Evolutionary conservation across 2,797 vertebrate genomes (phyloP).

Genomic region (Peromyscus eremicus): DNA sequence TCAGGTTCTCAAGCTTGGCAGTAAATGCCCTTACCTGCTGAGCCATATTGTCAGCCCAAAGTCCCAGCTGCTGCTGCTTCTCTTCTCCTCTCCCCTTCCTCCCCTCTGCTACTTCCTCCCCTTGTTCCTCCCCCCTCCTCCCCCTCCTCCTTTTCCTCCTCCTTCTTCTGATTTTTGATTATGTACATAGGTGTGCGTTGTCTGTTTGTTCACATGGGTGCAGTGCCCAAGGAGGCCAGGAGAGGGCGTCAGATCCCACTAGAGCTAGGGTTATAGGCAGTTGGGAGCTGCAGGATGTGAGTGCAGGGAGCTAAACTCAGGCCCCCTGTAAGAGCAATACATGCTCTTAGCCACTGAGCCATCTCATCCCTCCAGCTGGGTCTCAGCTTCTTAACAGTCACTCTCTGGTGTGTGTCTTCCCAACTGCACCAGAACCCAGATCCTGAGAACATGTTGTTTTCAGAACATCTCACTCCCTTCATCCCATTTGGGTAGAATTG

Average conservation of each 20-base stretch:
- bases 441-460: neutral
- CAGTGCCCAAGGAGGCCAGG: neutral
- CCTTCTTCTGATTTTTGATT: neutral
- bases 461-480: constrained; percentile 9
- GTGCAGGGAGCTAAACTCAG: neutral
- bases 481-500: neutral
- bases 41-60: neutral
- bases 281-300: neutral
- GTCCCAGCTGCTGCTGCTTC: neutral
- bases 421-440: neutral
- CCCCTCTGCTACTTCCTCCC: neutral
- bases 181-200: neutral
- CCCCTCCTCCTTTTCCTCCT: neutral
- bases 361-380: neutral
- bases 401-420: neutral
- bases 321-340: neutral
- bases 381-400: neutral
- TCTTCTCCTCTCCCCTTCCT: neutral
- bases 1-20: neutral
- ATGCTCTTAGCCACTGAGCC: too few species aligned
- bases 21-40: neutral
- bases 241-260: neutral
- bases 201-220: neutral
- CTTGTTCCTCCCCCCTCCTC: too few species aligned
- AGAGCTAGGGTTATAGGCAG: neutral